phyloP scores from a whole-genome alignment of 2,797 vertebrate genomes.

The Discoglossus pictus region DNA sequence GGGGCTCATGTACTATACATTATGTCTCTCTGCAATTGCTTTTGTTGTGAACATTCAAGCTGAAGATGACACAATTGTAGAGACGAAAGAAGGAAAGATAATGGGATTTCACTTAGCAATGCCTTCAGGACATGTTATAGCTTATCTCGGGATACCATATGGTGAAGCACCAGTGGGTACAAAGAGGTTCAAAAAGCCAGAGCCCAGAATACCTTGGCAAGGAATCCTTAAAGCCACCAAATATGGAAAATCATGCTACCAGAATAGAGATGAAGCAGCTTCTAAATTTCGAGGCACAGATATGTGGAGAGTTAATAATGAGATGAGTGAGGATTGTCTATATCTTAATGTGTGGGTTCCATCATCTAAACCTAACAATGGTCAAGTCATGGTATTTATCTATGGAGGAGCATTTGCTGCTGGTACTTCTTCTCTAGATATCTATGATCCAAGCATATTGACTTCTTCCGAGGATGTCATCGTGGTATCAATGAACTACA shows the following conservation, averaged over 20 bases:
- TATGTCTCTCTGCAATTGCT: too few species aligned
- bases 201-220: conserved; percentile 63
- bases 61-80: conserved; percentile 59
- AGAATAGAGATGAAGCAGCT: conserved; percentile 43
- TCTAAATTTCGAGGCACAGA: conserved; percentile 60
- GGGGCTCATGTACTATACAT: too few species aligned
- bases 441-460: conserved; percentile 68
- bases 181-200: conserved; percentile 67
- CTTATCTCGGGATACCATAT: conserved; percentile 76
- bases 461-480: conserved; percentile 68
- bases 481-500: conserved; percentile 80
- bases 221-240: conserved; percentile 57
- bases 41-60: background rate
- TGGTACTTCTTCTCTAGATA: conserved; percentile 68
- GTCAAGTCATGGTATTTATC: conserved; percentile 76
- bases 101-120: conserved; percentile 60
- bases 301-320: conserved; percentile 72
- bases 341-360: conserved; percentile 77
- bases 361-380: conserved; percentile 50
- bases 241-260: conserved; percentile 68
- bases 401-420: conserved; percentile 69
- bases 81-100: conserved; percentile 65
- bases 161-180: conserved; percentile 65
- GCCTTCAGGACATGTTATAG: conserved; percentile 53
- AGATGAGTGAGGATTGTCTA: conserved; percentile 74